Evolutionary conservation across 2,888 invertebrate genomes (phyloP).

Genomic region (Epinotia nisella): DNA sequence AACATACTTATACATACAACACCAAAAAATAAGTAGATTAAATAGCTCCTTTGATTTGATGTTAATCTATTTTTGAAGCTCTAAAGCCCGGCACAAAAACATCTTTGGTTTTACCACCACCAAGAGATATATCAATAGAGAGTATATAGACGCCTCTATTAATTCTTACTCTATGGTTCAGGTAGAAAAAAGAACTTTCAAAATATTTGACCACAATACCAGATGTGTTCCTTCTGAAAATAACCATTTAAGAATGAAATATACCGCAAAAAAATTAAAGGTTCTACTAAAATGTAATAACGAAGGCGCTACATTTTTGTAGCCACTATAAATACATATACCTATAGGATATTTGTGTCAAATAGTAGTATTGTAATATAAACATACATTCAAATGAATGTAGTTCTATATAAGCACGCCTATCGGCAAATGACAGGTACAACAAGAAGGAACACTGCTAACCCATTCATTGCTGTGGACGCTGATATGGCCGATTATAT

Average conservation of each 20-base stretch:
- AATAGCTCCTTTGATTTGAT: too few relatives aligned
- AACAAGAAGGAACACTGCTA: too few relatives aligned
- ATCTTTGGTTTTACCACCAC: not conserved
- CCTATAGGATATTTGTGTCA: not conserved
- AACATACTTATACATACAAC: too few relatives aligned
- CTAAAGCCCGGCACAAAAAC: too few relatives aligned
- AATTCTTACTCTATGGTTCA: not conserved
- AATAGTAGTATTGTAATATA: not conserved
- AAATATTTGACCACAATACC: not conserved
- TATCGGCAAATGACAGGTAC: not conserved
- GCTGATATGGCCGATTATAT: too few relatives aligned
- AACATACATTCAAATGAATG: conserved; percentile 1
- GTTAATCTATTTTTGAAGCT: too few relatives aligned
- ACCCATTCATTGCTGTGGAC: too few relatives aligned
- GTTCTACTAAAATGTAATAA: not conserved
- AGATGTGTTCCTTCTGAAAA: not conserved
- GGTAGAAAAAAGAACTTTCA: not conserved
- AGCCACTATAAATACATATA: not conserved
- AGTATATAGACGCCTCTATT: not conserved
- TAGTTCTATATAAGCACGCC: not conserved
- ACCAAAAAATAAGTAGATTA: too few relatives aligned
- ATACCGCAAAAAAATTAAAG: not conserved
- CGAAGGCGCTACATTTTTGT: not conserved
- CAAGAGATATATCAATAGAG: not conserved
- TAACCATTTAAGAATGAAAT: not conserved